Percentiles rank a stretch among this genome's conserved stretches.
phyloP scores from a whole-genome alignment of 37 sponge, comb jelly and placozoan genomes.

The Axinella damicornis region DNA sequence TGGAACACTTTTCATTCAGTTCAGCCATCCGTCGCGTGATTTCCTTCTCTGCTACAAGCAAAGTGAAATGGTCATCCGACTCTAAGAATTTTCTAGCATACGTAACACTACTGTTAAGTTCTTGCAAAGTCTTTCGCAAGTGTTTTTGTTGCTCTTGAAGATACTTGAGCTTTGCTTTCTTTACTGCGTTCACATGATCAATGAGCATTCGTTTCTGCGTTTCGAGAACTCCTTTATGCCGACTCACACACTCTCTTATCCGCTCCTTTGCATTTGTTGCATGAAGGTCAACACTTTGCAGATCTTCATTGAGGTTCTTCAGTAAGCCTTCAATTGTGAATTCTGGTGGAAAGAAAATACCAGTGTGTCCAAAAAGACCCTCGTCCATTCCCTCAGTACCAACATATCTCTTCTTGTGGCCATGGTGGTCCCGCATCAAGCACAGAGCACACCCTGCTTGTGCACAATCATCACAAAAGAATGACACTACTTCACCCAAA shows the following conservation, averaged over 20 bases:
- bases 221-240: slow-evolving; percentile 23
- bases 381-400: slow-evolving; percentile 21
- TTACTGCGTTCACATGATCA: slow-evolving; percentile 60
- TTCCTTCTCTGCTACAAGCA: slow-evolving; percentile 40
- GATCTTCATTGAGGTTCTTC: slow-evolving; percentile 43
- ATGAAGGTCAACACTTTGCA: slow-evolving; percentile 41
- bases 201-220: slow-evolving; percentile 25
- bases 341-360: slow-evolving; percentile 56
- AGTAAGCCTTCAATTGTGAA: slow-evolving; percentile 55
- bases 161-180: slow-evolving; percentile 52
- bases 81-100: slow-evolving; percentile 26
- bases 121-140: slow-evolving; percentile 33
- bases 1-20: slow-evolving; percentile 63
- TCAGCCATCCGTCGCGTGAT: slow-evolving; percentile 47
- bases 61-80: slow-evolving; percentile 50
- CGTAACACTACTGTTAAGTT: slow-evolving; percentile 8
- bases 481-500: slow-evolving; percentile 41
- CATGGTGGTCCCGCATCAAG: slow-evolving; percentile 40
- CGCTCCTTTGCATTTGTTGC: slow-evolving; percentile 30
- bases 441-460: slow-evolving; percentile 40
- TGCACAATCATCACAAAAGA: slow-evolving; percentile 48
- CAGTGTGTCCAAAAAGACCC: slow-evolving; percentile 62
- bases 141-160: slow-evolving; percentile 57
- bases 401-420: slow-evolving; percentile 15
- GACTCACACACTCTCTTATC: slow-evolving; percentile 22